Evolutionary conservation across 2,888 invertebrate species (phyloP).

Genomic region (Netelia melanura): DNA sequence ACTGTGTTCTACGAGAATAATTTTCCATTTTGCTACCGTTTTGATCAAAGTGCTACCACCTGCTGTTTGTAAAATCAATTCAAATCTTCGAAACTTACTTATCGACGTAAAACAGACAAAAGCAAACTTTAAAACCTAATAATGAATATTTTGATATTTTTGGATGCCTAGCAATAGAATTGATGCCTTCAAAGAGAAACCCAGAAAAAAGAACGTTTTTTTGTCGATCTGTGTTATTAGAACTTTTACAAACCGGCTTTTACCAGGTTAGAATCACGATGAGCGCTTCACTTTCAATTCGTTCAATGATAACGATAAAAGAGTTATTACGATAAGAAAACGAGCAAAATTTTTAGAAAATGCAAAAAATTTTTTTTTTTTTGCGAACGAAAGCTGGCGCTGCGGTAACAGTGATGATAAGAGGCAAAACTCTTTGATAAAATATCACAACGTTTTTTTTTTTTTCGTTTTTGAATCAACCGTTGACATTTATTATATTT

Average conservation of each 20-base stretch:
- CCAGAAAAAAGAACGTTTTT: too few species aligned
- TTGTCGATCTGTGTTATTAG: neutral
- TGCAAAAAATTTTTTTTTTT: neutral
- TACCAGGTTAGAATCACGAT: neutral
- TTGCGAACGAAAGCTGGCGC: neutral
- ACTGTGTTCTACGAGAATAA: constrained; percentile 33
- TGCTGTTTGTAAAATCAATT: constrained; percentile 52
- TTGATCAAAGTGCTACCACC: constrained; percentile 56
- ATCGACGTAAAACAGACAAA: constrained; percentile 62
- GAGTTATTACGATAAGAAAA: neutral
- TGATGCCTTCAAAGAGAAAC: too few species aligned
- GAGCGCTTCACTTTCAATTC: too few species aligned
- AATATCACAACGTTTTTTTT: neutral
- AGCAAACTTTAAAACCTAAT: constrained; percentile 44
- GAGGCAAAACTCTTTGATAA: neutral
- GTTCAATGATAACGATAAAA: too few species aligned
- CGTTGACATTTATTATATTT: neutral
- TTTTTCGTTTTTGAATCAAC: neutral
- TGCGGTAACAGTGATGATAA: neutral
- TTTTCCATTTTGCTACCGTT: constrained; percentile 54
- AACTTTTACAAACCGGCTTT: neutral
- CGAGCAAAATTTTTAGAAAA: neutral
- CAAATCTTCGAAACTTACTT: constrained; percentile 39
- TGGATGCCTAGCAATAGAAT: too few species aligned
- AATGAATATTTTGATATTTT: too few species aligned